Conservation (phyloP, 2,113 vertebrate genomes). For the Ranitomeya variabilis region DNA sequence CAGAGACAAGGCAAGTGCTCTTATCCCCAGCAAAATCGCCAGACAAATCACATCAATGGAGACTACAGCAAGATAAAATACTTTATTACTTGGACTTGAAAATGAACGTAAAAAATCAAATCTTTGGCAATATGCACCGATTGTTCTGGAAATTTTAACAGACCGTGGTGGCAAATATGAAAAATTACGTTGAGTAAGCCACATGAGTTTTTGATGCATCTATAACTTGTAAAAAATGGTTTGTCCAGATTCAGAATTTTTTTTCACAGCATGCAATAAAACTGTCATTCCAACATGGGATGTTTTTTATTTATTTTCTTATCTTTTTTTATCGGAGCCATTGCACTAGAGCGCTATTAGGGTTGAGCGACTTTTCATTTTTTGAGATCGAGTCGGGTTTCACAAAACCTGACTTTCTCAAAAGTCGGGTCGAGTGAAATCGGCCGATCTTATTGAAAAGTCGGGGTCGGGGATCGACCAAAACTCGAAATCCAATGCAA, state of each 20-base stretch:
- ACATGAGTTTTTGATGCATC: neutral
- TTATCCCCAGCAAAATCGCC: neutral
- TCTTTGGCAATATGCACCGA: neutral
- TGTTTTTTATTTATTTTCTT: no score
- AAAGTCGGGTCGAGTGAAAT: no score
- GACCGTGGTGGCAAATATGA: neutral
- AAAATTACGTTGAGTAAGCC: neutral
- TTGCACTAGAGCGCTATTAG: no score
- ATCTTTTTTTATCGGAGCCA: no score
- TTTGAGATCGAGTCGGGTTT: no score
- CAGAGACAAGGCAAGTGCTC: neutral
- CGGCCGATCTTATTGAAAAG: no score
- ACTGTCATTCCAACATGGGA: neutral
- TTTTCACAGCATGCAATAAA: neutral
- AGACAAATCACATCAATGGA: neutral
- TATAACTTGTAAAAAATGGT: neutral
- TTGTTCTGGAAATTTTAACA: neutral
- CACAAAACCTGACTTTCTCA: no score
- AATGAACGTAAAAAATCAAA: neutral
- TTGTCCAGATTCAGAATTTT: neutral
- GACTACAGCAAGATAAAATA: neutral
- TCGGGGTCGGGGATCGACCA: no score
- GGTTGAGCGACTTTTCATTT: no score
- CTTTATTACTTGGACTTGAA: neutral
- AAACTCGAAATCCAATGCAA: no score